phyloP scores from a whole-genome alignment of 1,140 invertebrate genomes.

The Aphelenchoides besseyi region DNA sequence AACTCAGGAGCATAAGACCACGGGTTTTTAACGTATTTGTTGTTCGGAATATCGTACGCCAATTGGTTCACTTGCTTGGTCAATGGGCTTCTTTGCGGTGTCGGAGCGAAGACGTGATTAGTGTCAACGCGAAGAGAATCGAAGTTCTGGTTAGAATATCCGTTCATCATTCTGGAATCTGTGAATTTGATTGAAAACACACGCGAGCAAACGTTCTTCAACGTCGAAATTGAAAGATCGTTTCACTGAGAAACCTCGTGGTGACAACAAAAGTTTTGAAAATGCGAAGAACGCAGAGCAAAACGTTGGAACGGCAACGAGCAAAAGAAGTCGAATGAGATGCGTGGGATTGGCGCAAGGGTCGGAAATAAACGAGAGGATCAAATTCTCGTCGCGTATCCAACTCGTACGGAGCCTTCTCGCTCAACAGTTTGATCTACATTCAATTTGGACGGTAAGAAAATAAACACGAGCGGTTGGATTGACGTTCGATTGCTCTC shows the following conservation, averaged over 20 bases:
- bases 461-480: neutral
- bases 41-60: constrained; percentile 59
- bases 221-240: neutral
- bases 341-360: neutral
- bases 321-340: neutral
- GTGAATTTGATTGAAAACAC: neutral
- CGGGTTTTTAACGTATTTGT: constrained; percentile 61
- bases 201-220: neutral
- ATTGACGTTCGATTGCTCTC: neutral
- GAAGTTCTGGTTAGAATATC: constrained; percentile 16
- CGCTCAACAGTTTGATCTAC: too few relatives aligned
- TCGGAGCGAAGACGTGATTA: constrained; percentile 17
- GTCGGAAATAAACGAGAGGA: neutral
- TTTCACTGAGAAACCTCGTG: neutral
- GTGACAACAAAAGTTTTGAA: neutral
- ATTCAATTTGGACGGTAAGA: neutral
- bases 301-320: neutral
- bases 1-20: constrained; percentile 58
- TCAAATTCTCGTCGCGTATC: neutral
- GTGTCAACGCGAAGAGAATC: constrained; percentile 25
- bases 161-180: constrained; percentile 6
- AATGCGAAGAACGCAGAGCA: neutral
- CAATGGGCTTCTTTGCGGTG: constrained; percentile 29
- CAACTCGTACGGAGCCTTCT: neutral
- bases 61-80: constrained; percentile 62